These are phyloP conservation scores for Paraescarpia echinospica DNA, from an alignment of 1,140 invertebrate genomes.

Conservation along the genomic window DNA sequence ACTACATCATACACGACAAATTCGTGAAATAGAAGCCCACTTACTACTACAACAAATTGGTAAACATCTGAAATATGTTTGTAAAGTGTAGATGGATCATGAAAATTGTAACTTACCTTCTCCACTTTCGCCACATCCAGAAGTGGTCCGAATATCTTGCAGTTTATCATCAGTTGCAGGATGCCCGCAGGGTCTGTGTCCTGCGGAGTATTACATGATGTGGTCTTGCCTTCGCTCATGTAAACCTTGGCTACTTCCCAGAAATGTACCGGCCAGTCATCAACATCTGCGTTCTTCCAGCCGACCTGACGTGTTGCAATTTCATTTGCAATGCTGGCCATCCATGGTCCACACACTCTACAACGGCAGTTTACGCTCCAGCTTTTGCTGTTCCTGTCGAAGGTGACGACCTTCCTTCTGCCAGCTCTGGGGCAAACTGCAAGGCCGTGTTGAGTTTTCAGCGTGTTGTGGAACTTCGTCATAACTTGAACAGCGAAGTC, in stretches of 20 bases:
- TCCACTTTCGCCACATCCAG: background rate
- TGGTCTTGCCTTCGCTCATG: background rate
- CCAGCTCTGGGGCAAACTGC: background rate
- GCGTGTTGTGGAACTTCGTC: background rate
- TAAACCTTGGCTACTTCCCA: background rate
- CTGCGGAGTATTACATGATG: background rate
- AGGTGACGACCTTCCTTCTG: background rate
- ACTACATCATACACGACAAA: no score
- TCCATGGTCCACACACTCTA: background rate
- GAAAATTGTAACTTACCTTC: background rate
- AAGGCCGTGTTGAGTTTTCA: background rate
- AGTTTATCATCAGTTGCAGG: background rate
- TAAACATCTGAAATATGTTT: background rate
- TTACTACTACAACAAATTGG: no score
- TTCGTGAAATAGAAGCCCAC: no score
- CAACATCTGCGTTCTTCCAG: background rate
- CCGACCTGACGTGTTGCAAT: background rate
- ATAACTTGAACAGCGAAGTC: background rate
- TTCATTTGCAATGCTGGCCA: background rate
- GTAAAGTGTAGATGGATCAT: background rate
- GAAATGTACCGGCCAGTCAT: background rate
- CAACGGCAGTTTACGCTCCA: background rate
- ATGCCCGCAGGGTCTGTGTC: background rate
- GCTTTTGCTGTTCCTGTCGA: background rate
- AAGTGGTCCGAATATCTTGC: background rate